Evolutionary conservation across 2,797 vertebrate genomes (phyloP).

Genomic region (Sebastes flavidus): DNA sequence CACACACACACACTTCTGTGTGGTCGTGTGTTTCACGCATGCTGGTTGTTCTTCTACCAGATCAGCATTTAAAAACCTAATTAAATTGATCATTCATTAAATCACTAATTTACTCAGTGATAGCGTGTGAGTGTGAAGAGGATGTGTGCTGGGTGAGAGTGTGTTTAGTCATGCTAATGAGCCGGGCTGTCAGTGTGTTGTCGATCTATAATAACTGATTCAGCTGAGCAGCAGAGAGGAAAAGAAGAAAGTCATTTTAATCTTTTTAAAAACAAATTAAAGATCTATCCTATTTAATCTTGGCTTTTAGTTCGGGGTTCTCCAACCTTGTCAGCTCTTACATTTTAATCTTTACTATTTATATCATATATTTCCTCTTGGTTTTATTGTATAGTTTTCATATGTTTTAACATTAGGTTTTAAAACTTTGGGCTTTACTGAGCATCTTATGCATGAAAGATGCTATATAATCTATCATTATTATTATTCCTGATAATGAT

Average conservation of each 20-base stretch:
- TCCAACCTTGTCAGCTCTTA: neutral
- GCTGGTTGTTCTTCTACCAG: neutral
- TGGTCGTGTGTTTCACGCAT: neutral
- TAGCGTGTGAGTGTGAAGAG: neutral
- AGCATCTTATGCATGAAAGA: neutral
- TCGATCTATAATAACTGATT: neutral
- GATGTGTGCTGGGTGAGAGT: neutral
- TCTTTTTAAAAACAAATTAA: neutral
- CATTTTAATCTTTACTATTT: neutral
- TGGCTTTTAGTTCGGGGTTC: neutral
- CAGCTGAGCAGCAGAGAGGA: neutral
- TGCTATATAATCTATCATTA: neutral
- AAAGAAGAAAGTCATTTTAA: neutral
- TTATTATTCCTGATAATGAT: neutral
- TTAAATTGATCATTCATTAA: conserved; percentile 1
- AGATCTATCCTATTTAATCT: neutral
- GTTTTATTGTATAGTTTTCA: neutral
- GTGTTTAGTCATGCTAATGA: neutral
- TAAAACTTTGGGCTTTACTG: neutral
- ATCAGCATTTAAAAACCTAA: neutral
- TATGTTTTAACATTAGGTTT: neutral
- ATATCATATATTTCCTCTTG: neutral
- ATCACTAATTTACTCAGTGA: neutral
- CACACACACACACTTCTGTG: neutral
- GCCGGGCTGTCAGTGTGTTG: neutral